These are phyloP conservation scores for Atopsyche davidsoni DNA, from an alignment of 1,140 invertebrate genomes.

Conservation along the genomic window DNA sequence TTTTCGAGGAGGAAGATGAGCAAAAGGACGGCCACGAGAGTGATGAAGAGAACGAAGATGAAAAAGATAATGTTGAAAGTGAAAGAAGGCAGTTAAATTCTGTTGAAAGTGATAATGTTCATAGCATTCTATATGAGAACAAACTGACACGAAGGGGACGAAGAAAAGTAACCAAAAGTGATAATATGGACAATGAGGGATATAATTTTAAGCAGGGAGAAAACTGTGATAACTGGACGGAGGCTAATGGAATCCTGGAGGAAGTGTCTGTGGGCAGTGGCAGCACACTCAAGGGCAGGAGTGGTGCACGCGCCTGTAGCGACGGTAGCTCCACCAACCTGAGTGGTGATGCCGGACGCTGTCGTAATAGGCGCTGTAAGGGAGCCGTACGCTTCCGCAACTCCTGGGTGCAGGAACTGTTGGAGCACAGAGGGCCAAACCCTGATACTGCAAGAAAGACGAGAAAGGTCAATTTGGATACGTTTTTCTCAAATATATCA, in stretches of 20 bases:
- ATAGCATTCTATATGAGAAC: constrained; percentile 13
- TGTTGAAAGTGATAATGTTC: constrained; percentile 10
- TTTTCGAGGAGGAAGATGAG: constrained; percentile 23
- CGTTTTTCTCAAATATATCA: neutral
- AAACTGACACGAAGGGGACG: constrained; percentile 16
- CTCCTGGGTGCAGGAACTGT: constrained; percentile 36
- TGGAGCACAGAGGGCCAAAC: constrained; percentile 34
- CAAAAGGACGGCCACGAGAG: constrained; percentile 13
- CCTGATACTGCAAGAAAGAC: constrained; percentile 34
- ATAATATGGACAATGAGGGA: constrained; percentile 8
- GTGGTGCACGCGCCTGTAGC: constrained; percentile 26
- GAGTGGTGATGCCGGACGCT: constrained; percentile 15
- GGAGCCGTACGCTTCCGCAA: constrained; percentile 40
- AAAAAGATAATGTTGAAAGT: constrained; percentile 30
- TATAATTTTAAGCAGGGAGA: constrained; percentile 1
- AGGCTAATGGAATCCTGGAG: constrained; percentile 7
- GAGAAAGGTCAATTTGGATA: constrained; percentile 34
- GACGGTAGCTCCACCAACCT: constrained; percentile 36
- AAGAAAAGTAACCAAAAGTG: neutral
- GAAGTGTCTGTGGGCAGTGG: constrained; percentile 19
- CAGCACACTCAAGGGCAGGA: constrained; percentile 18
- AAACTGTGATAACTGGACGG: neutral
- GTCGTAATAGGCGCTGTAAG: constrained; percentile 26
- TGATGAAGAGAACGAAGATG: constrained; percentile 29
- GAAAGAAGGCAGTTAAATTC: constrained; percentile 31